A percentile compares a stretch with the other conserved stretches of the same genome.
phyloP scores from a whole-genome alignment of 2,797 vertebrate genomes.

The Balearica regulorum region DNA sequence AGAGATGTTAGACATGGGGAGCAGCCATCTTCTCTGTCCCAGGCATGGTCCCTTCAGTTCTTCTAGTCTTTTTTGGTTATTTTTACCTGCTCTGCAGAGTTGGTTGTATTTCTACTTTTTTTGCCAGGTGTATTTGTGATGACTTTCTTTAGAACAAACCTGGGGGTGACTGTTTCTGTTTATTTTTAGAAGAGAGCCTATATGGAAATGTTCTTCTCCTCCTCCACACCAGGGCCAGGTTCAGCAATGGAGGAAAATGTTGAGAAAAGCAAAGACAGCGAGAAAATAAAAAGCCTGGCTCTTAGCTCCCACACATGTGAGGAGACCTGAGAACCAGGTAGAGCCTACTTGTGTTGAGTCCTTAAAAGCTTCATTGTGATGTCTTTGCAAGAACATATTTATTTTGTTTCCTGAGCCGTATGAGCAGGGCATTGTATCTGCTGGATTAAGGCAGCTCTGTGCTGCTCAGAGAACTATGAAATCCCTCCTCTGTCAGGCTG shows the following conservation, averaged over 20 bases:
- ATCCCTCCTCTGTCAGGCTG: constrained; percentile 55
- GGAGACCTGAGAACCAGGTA: constrained; percentile 9
- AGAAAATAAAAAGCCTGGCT: neutral
- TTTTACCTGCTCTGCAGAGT: neutral
- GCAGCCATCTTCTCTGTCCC: neutral
- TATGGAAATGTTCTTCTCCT: neutral
- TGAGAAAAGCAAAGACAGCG: neutral
- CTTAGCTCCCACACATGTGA: neutral
- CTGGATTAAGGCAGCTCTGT: constrained; percentile 64
- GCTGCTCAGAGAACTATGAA: constrained; percentile 46
- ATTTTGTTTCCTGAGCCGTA: constrained; percentile 71
- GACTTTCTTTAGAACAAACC: neutral
- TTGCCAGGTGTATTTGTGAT: neutral
- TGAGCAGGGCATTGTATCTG: constrained; percentile 67
- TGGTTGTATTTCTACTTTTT: neutral
- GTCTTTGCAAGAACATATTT: constrained; percentile 51
- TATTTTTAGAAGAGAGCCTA: neutral
- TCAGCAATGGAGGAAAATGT: neutral
- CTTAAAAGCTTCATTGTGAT: constrained; percentile 69
- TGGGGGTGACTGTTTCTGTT: neutral
- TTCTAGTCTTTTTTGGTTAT: neutral
- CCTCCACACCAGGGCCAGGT: neutral
- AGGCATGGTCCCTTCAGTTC: neutral
- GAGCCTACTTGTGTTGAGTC: neutral
- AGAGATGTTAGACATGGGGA: neutral